Evolutionary conservation across 2,888 invertebrate species (phyloP).

Genomic region (Danaus chrysippus): DNA sequence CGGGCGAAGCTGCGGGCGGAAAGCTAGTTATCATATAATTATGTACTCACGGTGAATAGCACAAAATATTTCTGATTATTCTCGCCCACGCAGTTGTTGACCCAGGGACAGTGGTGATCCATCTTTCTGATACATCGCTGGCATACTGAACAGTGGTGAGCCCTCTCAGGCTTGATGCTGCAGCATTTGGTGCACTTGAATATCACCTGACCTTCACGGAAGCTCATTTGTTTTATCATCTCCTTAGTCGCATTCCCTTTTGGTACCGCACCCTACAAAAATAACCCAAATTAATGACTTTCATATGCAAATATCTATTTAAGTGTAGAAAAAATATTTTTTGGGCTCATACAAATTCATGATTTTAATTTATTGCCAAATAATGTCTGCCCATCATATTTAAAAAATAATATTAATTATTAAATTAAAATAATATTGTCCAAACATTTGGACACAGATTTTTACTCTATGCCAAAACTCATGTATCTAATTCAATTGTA

Average conservation of each 20-base stretch:
- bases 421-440: too few relatives aligned
- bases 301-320: not conserved
- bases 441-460: too few relatives aligned
- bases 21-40: not conserved
- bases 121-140: slow-evolving; percentile 86
- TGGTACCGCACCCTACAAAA: slow-evolving; percentile 91
- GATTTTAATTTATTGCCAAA: too few relatives aligned
- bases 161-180: slow-evolving; percentile 96
- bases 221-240: slow-evolving; percentile 95
- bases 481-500: too few relatives aligned
- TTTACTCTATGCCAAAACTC: too few relatives aligned
- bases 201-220: slow-evolving; percentile 93
- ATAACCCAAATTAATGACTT: not conserved
- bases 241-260: slow-evolving; percentile 97
- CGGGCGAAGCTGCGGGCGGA: too few relatives aligned
- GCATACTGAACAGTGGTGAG: slow-evolving; percentile 97
- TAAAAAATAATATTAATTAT: too few relatives aligned
- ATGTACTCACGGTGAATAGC: slow-evolving; percentile 91
- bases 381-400: too few relatives aligned
- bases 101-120: slow-evolving; percentile 92
- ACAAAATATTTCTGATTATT: slow-evolving; percentile 99
- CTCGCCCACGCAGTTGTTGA: slow-evolving; percentile 99
- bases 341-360: too few relatives aligned
- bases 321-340: too few relatives aligned
- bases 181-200: slow-evolving; percentile 98